Evolutionary conservation across 2,113 vertebrate genomes (phyloP), one percentile per base, ranked within the genome.

Genomic region (Salvator merianae): DNA sequence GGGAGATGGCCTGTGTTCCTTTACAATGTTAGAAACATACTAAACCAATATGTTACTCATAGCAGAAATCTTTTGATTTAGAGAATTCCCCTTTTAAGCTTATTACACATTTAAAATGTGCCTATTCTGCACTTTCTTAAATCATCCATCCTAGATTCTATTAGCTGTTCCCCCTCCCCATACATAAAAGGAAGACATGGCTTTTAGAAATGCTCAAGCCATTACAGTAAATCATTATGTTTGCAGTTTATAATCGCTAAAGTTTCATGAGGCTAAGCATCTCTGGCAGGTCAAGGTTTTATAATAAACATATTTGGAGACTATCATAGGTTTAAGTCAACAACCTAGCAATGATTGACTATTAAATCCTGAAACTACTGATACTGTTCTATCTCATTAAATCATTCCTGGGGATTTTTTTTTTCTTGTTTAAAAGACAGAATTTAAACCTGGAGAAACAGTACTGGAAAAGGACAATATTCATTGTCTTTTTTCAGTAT

Each of bases 171-270:
- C 89, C 88, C 32, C 20, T 30, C 28, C 13, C 30, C 30, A 65
- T 90, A 85, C 82, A 91, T 62, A 77, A 84, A n/a, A 69, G 36
- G 50, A 40, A 84, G 92, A 81, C 77, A 89, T 78, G 82, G n/a
- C 87, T 90, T 90, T 94, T 94, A 93, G 92, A 94, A 93, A 94
- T 93, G 90, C 87, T 91, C 85, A 85, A 92, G 73, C 88, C 84
- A 88, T 88, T 91, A 79, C 88, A 83, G 90, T 92, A 94, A 93
- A 94, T 93, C 92, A 92, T 89, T 88, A 89, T 90, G 85, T 92
- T 92, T 89, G 82, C 81, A 76, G 85, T 92, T 89, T 86, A 78
- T 76, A 81, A 79, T 91, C 91, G 92, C 55, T 84, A 83, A 93
- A 89, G 88, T 88, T 93, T 70, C 88, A 77, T 79, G 87, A 89